Percentiles rank a stretch among this genome's conserved stretches.
Conservation (phyloP, 2,888 invertebrate species). For the Harmothoe impar region DNA sequence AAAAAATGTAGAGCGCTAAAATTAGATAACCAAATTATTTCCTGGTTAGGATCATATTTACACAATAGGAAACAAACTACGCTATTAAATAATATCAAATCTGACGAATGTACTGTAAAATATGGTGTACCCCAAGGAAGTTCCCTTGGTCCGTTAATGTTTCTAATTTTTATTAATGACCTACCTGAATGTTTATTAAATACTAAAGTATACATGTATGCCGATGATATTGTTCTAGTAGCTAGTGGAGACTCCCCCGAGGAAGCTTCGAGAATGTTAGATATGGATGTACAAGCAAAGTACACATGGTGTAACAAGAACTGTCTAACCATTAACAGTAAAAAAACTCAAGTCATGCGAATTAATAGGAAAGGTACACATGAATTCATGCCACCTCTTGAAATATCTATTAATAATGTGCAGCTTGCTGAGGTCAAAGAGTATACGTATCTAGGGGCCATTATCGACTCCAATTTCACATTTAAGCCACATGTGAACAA, state of each 20-base stretch:
- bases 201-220: not conserved
- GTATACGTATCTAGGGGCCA: too few relatives aligned
- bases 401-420: too few relatives aligned
- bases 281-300: not conserved
- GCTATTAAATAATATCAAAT: not conserved
- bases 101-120: not conserved
- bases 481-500: too few relatives aligned
- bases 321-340: not conserved
- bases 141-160: not conserved
- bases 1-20: too few relatives aligned
- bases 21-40: not conserved
- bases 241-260: not conserved
- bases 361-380: too few relatives aligned
- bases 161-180: constrained; percentile 17
- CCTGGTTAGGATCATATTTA: not conserved
- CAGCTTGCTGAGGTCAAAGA: too few relatives aligned
- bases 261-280: not conserved
- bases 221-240: not conserved
- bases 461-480: too few relatives aligned
- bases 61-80: not conserved
- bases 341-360: not conserved
- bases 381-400: too few relatives aligned
- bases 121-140: constrained; percentile 23
- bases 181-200: not conserved
- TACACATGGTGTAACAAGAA: not conserved